Base-by-base conservation (phyloP, 1,140 invertebrate genomes). In the Aphaenogaster ashmeadi region DNA sequence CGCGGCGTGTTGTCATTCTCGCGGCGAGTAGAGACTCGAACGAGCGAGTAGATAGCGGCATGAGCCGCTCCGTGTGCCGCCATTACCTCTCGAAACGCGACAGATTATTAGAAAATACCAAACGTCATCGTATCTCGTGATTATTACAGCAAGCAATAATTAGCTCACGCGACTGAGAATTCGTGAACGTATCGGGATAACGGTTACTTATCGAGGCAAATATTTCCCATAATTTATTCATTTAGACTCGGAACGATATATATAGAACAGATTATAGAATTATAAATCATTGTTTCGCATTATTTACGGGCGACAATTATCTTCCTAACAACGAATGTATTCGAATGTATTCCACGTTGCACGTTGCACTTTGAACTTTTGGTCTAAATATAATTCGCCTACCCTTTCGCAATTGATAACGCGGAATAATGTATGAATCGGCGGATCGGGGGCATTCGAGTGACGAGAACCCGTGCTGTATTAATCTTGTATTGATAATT, bases 1-100 rank as follows among this genome's bases (percentile, higher is more conserved):
- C 5, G 66, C 66, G 66, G 66, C 66, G 41, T 69, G 41, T 69
- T 69, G 21, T 69, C 66, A 69, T 69, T 69, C 66, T 27, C 66
- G n/a, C n/a, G 66, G 66, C 66, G 41, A 67, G 27, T 27, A 27
- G 27, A 9, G 7, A 9, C 15, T 66, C 62, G 41, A 27, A 9
- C 66, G 41, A 69, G 11, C 41, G 21, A 2, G 8, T 41, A 66
- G 64, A 36, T 38, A 60, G 58, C 13, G 60, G 36, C 18, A 21
- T 18, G 11, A 66, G 64, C 64, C 15, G 33, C 3, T 41, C 36
- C 33, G 9, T 15, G 27, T 36, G 33, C 33, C 64, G 0, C 21
- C 38, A 11, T 66, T 66, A 66, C 3, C 4, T 21, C 64, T 33
- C 60, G 62, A 66, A 66, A 36, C 56, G 21, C 56, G 56, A 58